Conservation (phyloP, 2,888 invertebrate genomes). For the Trichacis sp. region DNA sequence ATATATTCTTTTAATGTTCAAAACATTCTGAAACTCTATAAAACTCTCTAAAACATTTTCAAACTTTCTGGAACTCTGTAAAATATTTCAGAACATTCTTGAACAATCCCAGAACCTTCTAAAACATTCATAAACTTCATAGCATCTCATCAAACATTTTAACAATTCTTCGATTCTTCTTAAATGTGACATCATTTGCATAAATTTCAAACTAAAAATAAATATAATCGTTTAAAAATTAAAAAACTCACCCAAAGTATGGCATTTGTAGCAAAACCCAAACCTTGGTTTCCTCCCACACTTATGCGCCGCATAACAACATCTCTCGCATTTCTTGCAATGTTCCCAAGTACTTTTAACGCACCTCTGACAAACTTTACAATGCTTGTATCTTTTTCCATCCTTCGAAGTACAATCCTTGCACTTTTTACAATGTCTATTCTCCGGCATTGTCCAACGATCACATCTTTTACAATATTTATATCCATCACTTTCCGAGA, state of each 20-base stretch:
- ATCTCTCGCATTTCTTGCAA: constrained; percentile 79
- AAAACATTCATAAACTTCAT: too few species aligned
- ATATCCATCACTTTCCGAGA: constrained; percentile 76
- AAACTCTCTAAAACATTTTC: too few species aligned
- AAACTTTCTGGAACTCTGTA: too few species aligned
- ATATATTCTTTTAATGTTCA: neutral
- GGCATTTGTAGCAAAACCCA: constrained; percentile 58
- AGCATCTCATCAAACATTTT: too few species aligned
- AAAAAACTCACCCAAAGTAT: constrained; percentile 1
- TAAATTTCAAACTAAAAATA: too few species aligned
- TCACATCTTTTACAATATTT: constrained; percentile 81
- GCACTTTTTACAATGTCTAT: constrained; percentile 83
- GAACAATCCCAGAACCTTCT: too few species aligned
- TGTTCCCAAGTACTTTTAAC: constrained; percentile 89
- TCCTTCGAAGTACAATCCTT: constrained; percentile 80
- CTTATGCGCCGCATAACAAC: constrained; percentile 72
- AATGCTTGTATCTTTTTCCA: constrained; percentile 79
- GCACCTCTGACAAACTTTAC: constrained; percentile 77
- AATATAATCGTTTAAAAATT: neutral
- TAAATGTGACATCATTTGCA: too few species aligned
- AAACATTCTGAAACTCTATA: too few species aligned
- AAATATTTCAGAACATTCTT: too few species aligned
- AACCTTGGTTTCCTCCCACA: constrained; percentile 67
- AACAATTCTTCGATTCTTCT: too few species aligned
- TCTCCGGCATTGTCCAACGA: constrained; percentile 77